These are phyloP conservation scores for Merops nubicus DNA, from an alignment of 2,113 vertebrate genomes.

Conservation along the genomic window DNA sequence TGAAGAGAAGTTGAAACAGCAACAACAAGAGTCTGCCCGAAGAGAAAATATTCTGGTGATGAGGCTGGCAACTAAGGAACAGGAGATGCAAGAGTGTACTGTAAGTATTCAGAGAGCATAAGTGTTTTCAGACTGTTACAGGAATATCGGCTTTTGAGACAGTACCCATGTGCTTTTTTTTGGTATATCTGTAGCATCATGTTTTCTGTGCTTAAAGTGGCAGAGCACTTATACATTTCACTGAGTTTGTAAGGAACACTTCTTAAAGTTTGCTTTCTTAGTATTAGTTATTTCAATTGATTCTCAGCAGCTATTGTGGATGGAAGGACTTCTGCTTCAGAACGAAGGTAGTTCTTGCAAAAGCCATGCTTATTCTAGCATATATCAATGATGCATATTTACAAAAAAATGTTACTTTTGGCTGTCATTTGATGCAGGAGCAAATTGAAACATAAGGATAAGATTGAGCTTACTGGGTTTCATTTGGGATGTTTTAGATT, in stretches of 20 bases:
- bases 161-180: background rate
- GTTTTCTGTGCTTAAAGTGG: background rate
- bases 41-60: slow-evolving; percentile 99
- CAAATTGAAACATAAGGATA: background rate
- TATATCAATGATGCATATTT: background rate
- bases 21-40: slow-evolving; percentile 98
- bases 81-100: slow-evolving; percentile 99
- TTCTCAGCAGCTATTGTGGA: background rate
- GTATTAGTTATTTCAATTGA: background rate
- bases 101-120: slow-evolving; percentile 79
- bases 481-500: background rate
- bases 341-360: background rate
- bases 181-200: rapidly evolving
- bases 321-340: background rate
- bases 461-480: background rate
- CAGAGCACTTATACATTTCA: background rate
- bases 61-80: slow-evolving; percentile 97
- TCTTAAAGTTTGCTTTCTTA: background rate
- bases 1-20: slow-evolving; percentile 98
- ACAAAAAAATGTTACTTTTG: background rate
- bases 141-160: background rate
- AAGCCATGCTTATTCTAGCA: background rate
- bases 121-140: background rate
- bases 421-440: background rate
- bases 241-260: background rate